Conservation (phyloP, 2,113 vertebrate species). For the Antechinus stuartii region DNA sequence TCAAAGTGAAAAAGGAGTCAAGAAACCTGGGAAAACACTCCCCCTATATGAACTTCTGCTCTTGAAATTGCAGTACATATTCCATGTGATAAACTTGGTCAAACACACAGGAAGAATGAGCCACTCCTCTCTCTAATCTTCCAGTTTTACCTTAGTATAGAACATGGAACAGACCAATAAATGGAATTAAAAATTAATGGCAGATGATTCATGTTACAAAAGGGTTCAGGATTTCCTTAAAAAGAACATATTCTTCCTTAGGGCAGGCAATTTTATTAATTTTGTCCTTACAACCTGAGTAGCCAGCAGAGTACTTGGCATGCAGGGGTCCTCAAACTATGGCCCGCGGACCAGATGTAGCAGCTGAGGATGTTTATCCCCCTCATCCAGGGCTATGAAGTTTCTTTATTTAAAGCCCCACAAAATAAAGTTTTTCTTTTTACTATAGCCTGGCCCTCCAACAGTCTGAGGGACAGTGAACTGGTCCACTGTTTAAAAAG, state of each 20-base stretch:
- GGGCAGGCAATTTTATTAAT: neutral
- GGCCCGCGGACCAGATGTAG: too few species aligned
- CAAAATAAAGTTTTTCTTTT: too few species aligned
- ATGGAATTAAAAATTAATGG: neutral
- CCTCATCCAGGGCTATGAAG: too few species aligned
- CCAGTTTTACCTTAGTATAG: neutral
- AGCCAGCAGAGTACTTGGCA: neutral
- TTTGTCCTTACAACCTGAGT: neutral
- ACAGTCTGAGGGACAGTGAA: too few species aligned
- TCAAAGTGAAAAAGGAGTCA: neutral
- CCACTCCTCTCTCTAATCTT: neutral
- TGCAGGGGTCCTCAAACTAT: too few species aligned
- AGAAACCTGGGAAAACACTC: neutral
- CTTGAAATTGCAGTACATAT: neutral
- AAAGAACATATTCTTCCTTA: neutral
- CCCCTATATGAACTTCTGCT: neutral
- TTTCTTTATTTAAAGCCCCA: too few species aligned
- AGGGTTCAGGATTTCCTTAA: neutral
- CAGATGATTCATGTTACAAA: neutral
- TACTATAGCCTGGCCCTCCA: too few species aligned
- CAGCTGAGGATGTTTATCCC: too few species aligned
- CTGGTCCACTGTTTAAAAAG: too few species aligned
- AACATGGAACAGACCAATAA: neutral
- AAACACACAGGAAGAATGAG: neutral
- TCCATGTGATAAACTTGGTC: neutral